Evolutionary conservation across 2,113 vertebrate species (phyloP).

Genomic region (Balaenoptera acutorostrata): DNA sequence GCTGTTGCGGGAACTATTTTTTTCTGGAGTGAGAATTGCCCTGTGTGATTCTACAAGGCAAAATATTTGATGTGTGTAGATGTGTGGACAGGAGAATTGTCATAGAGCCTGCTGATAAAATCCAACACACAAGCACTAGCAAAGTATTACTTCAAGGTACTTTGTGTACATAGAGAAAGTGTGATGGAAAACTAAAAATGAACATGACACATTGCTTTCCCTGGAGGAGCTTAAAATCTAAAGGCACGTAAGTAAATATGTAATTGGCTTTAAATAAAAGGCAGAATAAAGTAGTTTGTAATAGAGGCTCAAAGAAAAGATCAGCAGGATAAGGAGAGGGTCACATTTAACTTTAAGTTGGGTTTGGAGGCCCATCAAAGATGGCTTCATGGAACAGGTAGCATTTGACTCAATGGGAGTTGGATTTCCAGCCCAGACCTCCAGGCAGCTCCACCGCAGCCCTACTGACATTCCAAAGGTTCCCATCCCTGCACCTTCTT

Average conservation of each 20-base stretch:
- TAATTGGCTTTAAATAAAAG: neutral
- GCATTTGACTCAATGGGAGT: fast-evolving
- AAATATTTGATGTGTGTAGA: too few species aligned
- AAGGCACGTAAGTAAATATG: neutral
- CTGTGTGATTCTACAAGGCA: too few species aligned
- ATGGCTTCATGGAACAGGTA: neutral
- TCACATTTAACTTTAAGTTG: neutral
- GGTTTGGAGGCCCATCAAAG: neutral
- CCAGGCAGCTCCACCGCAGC: too few species aligned
- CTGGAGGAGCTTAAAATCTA: neutral
- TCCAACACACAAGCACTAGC: neutral
- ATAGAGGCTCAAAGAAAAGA: fast-evolving
- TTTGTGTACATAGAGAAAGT: fast-evolving
- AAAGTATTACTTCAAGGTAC: neutral
- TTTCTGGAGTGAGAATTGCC: neutral
- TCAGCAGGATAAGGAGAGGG: neutral
- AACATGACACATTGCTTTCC: neutral
- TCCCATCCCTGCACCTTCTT: neutral
- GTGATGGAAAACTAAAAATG: neutral
- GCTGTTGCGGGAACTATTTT: fast-evolving
- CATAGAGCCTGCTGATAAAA: neutral
- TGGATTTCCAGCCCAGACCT: too few species aligned
- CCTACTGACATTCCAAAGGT: fast-evolving
- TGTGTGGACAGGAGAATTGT: too few species aligned
- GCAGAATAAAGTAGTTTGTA: neutral